A percentile compares a stretch with the other conserved stretches of the same genome.
phyloP scores from a whole-genome alignment of 1,140 invertebrate genomes.

The Heliconius nattereri region DNA sequence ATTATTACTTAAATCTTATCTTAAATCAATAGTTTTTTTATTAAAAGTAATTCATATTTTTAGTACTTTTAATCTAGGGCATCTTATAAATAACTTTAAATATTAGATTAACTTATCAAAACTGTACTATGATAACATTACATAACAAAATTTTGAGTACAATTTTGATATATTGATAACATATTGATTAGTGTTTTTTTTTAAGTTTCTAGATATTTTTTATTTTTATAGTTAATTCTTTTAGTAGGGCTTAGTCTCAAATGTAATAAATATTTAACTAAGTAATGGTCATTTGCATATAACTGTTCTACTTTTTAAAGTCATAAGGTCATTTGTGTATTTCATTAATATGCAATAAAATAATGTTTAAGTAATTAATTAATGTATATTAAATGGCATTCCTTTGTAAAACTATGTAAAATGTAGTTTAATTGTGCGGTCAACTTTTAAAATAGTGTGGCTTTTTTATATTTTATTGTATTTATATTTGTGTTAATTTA shows the following conservation, averaged over 20 bases:
- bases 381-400: background rate
- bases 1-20: too few species aligned
- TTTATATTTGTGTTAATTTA: too few species aligned
- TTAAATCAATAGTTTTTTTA: background rate
- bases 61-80: background rate
- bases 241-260: background rate
- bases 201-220: background rate
- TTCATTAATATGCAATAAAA: background rate
- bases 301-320: background rate
- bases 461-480: too few species aligned
- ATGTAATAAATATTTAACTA: background rate
- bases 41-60: background rate
- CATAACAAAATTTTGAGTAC: background rate
- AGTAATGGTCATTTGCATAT: slow-evolving; percentile 8
- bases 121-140: background rate
- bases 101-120: background rate
- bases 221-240: background rate
- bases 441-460: too few species aligned
- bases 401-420: background rate
- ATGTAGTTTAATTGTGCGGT: background rate
- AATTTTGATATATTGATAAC: too few species aligned
- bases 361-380: background rate
- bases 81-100: background rate
- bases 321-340: slow-evolving; percentile 11
- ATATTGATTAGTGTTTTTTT: background rate